These are phyloP conservation scores for Lagocephalus sceleratus DNA, from an alignment of 2,797 vertebrate species.

Conservation along the genomic window DNA sequence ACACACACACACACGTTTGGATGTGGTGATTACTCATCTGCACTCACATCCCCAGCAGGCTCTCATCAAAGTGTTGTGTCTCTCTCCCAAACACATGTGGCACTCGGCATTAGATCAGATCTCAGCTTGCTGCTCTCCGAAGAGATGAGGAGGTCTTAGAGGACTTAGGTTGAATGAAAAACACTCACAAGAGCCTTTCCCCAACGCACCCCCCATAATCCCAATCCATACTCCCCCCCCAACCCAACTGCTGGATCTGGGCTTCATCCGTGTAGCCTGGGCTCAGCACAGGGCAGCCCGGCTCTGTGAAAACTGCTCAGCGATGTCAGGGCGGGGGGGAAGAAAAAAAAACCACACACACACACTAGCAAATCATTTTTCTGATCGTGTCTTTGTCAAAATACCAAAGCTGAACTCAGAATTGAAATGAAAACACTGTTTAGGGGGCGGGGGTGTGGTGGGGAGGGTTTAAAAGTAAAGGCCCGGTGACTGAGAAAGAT, in stretches of 20 bases:
- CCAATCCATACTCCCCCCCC: constrained; percentile 59
- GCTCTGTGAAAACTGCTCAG: constrained; percentile 6
- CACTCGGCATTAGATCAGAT: constrained; percentile 76
- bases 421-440: no score
- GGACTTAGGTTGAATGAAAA: constrained; percentile 70
- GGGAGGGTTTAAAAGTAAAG: no score
- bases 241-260: constrained; percentile 19
- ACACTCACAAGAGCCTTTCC: constrained; percentile 65
- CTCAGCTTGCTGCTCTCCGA: constrained; percentile 69
- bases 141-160: constrained; percentile 71
- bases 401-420: no score
- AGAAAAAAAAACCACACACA: no score
- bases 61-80: constrained; percentile 63
- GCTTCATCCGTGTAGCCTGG: constrained; percentile 49
- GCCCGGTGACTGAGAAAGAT: no score
- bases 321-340: constrained; percentile 8
- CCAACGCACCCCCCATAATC: constrained; percentile 52
- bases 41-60: constrained; percentile 54
- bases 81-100: constrained; percentile 57
- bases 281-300: constrained; percentile 2
- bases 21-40: constrained; percentile 43
- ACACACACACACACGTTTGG: not conserved
- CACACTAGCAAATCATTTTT: no score
- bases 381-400: no score
- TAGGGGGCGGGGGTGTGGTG: no score